Base-by-base conservation (phyloP, 2,888 invertebrate species). In the Keiferia lycopersicella region DNA sequence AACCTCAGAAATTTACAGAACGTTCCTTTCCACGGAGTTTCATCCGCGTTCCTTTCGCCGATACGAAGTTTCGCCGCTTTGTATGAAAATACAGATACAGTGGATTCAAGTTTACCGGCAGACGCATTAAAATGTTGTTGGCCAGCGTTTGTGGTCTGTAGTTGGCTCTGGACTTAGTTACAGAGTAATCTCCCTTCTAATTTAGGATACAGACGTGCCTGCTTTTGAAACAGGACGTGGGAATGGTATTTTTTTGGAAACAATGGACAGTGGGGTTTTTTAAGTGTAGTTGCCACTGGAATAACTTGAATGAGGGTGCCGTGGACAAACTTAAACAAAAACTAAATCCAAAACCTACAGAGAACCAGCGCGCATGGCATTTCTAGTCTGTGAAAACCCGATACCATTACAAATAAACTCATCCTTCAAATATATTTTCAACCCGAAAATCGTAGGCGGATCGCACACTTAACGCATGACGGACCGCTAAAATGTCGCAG, bases 1-100 rank as follows among this genome's bases (percentile, higher is more conserved):
- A 79, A 85, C 79, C 82, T 76, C 71, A 68, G 74, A 71, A 81
- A 87, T 89, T 89, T 88, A 87, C 89, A 89, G 89, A 88, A 88
- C 84, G 86, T 82, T 83, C 56, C 56, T 56, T 56, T 56, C 30
- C 34, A 76, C 75, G 56, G 56, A 56, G 56, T 56, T 56, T 56
- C n/a, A 16, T 30, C 51, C 22, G 16, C 78, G 79, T 73, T 56
- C 56, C 56, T 26, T 56, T 56, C 56, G 16, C 30, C 56, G 79
- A 78, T 80, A 75, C 79, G 72, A 83, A 86, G 83, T 62, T 62
- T 56, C 20, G 39, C 53, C 41, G 53, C 39, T 62, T 62, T 41
- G 62, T 53, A 53, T 62, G 53, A 62, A 62, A 62, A 62, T 62
- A 48, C 60, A 48, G 60, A 48, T 30, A 61, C 60, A 45, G 45